Evolutionary conservation across 2,888 invertebrate species (phyloP).

Genomic region (Eulithis prunata): DNA sequence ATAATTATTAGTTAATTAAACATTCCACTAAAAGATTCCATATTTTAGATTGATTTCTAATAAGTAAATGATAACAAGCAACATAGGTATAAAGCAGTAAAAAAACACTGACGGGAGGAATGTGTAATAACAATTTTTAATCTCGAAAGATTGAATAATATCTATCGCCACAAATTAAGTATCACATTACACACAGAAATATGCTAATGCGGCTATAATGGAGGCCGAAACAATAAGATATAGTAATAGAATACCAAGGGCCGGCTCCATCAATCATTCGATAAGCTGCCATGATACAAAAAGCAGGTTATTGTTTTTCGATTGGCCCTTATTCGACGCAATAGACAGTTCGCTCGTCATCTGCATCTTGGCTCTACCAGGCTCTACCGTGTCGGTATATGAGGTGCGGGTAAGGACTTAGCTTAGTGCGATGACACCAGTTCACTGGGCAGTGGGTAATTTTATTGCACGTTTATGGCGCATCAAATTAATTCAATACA

Average conservation of each 20-base stretch:
- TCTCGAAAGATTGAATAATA: conserved; percentile 34
- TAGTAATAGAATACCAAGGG: conserved; percentile 79
- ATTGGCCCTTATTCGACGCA: not conserved
- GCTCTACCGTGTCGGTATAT: too few relatives aligned
- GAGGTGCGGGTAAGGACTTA: too few relatives aligned
- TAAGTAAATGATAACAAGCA: not conserved
- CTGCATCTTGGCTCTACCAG: too few relatives aligned
- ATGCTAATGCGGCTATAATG: conserved; percentile 79
- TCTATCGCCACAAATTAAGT: conserved; percentile 45
- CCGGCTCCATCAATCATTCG: conserved; percentile 76
- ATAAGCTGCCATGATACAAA: conserved; percentile 29
- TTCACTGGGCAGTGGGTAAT: too few relatives aligned
- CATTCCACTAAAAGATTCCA: too few relatives aligned
- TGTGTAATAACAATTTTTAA: conserved; percentile 27
- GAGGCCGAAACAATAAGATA: conserved; percentile 72
- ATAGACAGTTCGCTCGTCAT: too few relatives aligned
- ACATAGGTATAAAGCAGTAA: not conserved
- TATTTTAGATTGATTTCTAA: not conserved
- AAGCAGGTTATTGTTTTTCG: conserved; percentile 12
- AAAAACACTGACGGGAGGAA: conserved; percentile 1
- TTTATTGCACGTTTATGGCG: too few relatives aligned
- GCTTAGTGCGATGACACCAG: too few relatives aligned
- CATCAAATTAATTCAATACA: too few relatives aligned
- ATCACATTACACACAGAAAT: conserved; percentile 53
- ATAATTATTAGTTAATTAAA: too few relatives aligned